Conservation (phyloP, 2,113 vertebrate genomes). For the Chrysochloris asiatica region DNA sequence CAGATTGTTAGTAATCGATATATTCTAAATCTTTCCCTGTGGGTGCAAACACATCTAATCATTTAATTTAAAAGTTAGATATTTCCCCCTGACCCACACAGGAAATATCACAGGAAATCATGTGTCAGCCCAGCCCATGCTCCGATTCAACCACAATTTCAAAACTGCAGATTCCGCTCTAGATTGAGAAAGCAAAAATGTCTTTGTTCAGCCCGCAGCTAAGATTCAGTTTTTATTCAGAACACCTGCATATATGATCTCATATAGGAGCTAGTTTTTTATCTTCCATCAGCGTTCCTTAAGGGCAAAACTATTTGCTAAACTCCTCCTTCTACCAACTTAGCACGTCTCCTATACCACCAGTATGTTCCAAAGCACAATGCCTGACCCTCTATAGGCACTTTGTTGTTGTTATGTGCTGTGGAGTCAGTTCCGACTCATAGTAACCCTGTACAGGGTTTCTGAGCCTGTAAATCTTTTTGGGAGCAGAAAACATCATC, state of each 20-base stretch:
- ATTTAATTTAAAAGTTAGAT: constrained; percentile 13
- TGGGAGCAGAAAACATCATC: too few species aligned
- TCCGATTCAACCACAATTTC: constrained; percentile 55
- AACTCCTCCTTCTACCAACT: not conserved
- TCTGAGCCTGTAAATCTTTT: too few species aligned
- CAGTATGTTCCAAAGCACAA: not conserved
- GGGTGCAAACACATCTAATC: not conserved
- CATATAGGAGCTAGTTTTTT: not conserved
- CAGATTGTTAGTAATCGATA: not conserved
- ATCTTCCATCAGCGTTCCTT: not conserved
- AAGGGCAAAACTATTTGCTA: not conserved
- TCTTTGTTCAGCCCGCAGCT: not conserved
- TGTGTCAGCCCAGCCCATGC: constrained; percentile 46
- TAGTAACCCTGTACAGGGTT: too few species aligned
- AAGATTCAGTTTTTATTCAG: constrained; percentile 28
- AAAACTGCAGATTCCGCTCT: constrained; percentile 48
- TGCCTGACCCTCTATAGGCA: not conserved
- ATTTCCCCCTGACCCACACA: constrained; percentile 37
- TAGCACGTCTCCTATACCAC: rapidly evolving
- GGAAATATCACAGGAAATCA: constrained; percentile 66
- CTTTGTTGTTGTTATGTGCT: too few species aligned
- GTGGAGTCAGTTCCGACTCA: too few species aligned
- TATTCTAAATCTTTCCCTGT: not conserved
- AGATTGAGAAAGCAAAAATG: constrained; percentile 66
- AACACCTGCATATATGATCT: not conserved